Conservation (phyloP, 2,797 vertebrate genomes). For the Molossus alvarezi region DNA sequence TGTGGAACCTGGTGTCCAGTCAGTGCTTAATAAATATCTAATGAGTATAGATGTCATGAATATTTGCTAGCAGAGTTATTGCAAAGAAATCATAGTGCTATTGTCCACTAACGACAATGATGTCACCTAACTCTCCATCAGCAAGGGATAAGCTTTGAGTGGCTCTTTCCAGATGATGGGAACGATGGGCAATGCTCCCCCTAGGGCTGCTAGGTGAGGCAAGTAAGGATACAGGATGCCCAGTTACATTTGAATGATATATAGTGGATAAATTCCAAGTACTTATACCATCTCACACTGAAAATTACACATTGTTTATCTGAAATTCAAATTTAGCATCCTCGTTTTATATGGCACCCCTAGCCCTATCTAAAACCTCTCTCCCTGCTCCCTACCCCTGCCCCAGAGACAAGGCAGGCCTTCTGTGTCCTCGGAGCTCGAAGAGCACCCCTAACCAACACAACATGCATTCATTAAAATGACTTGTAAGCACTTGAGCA, state of each 20-base stretch:
- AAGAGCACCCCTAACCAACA: not conserved
- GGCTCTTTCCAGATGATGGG: not conserved
- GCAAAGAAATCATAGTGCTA: not conserved
- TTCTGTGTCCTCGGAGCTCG: not conserved
- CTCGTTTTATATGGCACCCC: not conserved
- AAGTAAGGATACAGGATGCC: slow-evolving; percentile 8
- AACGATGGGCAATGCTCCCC: too few relatives aligned
- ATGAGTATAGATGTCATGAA: not conserved
- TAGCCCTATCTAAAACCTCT: not conserved
- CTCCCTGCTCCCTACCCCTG: too few relatives aligned
- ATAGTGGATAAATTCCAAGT: not conserved
- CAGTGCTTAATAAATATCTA: not conserved
- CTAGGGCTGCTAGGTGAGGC: not conserved
- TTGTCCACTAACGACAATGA: not conserved
- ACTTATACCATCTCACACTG: not conserved
- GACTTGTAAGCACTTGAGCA: not conserved
- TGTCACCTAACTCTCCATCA: not conserved
- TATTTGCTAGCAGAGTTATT: slow-evolving; percentile 21
- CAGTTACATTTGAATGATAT: not conserved
- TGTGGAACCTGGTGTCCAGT: not conserved
- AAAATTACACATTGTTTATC: not conserved
- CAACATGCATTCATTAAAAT: not conserved
- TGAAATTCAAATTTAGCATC: slow-evolving; percentile 39
- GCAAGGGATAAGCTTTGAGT: not conserved
- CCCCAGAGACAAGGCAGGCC: not conserved